Conservation (phyloP, 1,140 invertebrate species). For the Drosophila rhopaloa region DNA sequence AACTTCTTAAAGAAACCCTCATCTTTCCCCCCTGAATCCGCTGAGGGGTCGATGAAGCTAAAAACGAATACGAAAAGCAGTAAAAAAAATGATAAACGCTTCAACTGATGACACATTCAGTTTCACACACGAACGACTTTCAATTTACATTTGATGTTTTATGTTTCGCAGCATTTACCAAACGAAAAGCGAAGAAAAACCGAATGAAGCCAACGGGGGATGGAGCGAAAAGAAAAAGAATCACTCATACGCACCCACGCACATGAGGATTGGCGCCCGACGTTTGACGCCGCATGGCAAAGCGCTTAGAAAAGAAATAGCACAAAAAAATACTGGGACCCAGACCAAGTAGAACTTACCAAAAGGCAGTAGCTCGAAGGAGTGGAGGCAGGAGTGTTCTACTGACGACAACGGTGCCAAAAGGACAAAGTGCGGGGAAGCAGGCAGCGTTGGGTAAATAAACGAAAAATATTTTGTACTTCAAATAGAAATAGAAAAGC, state of each 20-base stretch:
- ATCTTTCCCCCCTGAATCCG: neutral
- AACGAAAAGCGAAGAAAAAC: conserved; percentile 43
- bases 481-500: conserved; percentile 56
- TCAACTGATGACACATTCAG: conserved; percentile 83
- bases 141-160: conserved; percentile 84
- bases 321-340: conserved; percentile 31
- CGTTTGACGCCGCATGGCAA: conserved; percentile 60
- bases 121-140: conserved; percentile 83
- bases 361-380: conserved; percentile 25
- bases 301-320: conserved; percentile 49
- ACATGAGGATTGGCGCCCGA: conserved; percentile 59
- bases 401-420: conserved; percentile 66
- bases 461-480: conserved; percentile 77
- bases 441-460: conserved; percentile 59
- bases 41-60: conserved; percentile 34
- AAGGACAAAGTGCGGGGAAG: conserved; percentile 39
- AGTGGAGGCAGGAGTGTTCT: conserved; percentile 8
- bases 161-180: conserved; percentile 81
- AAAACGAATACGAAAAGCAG: conserved; percentile 71
- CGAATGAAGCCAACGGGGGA: conserved; percentile 2
- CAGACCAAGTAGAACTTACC: conserved; percentile 48
- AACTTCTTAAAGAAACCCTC: conserved; percentile 54
- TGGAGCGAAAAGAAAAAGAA: conserved; percentile 50
- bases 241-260: conserved; percentile 82
- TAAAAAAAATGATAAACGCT: conserved; percentile 82